A percentile compares a stretch with the other conserved stretches of the same genome.
These are phyloP conservation scores for Cydia strobilella DNA, from an alignment of 1,140 invertebrate species.

Conservation along the genomic window DNA sequence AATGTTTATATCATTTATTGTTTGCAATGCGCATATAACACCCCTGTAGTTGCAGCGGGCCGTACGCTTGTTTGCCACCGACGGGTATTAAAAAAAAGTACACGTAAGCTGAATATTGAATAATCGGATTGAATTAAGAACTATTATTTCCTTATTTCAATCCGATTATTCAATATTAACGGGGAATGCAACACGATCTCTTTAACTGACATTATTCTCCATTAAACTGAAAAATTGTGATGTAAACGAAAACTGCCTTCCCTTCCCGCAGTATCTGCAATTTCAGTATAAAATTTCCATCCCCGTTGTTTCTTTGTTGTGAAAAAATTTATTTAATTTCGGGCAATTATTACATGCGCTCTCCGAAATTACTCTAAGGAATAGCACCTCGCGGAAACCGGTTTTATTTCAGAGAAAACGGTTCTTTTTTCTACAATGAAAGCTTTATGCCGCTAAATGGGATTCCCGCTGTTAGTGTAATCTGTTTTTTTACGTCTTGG, in stretches of 20 bases:
- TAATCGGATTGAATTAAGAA: no score
- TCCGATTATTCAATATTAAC: conserved; percentile 2
- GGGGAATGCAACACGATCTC: neutral
- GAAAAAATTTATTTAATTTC: conserved; percentile 79
- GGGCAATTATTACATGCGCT: conserved; percentile 77
- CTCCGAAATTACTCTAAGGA: conserved; percentile 75
- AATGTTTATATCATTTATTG: no score
- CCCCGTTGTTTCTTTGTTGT: conserved; percentile 72
- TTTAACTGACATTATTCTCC: conserved; percentile 52
- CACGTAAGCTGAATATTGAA: neutral
- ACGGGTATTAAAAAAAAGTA: neutral
- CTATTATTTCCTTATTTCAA: neutral
- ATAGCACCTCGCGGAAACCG: conserved; percentile 64
- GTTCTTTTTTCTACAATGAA: conserved; percentile 70
- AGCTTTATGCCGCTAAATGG: conserved; percentile 70
- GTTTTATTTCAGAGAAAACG: conserved; percentile 64
- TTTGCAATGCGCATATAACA: no score
- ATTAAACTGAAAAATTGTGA: conserved; percentile 70
- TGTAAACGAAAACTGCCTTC: conserved; percentile 65
- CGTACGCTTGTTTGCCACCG: no score
- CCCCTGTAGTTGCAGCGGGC: no score
- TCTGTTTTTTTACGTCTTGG: conserved; percentile 52
- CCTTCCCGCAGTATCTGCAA: conserved; percentile 62
- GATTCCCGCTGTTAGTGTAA: conserved; percentile 71
- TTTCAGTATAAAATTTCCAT: conserved; percentile 67